Evolutionary conservation across 2,888 invertebrate species (phyloP).

Genomic region (Itoplectis maculator): DNA sequence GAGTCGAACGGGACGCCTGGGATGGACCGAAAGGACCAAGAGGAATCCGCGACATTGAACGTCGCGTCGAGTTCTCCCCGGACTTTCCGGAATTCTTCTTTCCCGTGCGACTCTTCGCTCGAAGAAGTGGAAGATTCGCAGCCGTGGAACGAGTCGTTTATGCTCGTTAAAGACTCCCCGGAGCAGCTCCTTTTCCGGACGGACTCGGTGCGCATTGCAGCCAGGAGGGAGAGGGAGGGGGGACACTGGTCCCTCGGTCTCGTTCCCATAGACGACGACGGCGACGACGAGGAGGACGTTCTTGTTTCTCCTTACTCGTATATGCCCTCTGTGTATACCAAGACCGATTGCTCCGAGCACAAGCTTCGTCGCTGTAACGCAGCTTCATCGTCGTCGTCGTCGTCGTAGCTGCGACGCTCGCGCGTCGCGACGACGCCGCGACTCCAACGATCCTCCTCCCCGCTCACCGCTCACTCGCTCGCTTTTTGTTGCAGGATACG

Average conservation of each 20-base stretch:
- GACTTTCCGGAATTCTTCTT: constrained; percentile 37
- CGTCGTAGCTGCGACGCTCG: constrained; percentile 53
- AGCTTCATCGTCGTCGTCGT: constrained; percentile 16
- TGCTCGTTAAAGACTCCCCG: constrained; percentile 56
- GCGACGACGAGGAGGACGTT: constrained; percentile 4
- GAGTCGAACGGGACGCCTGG: background rate
- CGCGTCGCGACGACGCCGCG: constrained; percentile 66
- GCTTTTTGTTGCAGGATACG: constrained; percentile 79
- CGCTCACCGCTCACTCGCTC: constrained; percentile 38
- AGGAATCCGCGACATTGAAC: constrained; percentile 37
- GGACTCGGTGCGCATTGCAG: constrained; percentile 39
- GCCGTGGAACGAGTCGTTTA: constrained; percentile 39
- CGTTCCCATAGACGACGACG: constrained; percentile 62
- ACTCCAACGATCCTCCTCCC: constrained; percentile 63
- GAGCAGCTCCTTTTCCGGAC: constrained; percentile 58
- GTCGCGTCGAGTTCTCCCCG: constrained; percentile 28
- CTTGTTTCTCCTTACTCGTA: constrained; percentile 70
- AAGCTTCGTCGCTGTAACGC: constrained; percentile 11
- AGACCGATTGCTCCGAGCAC: constrained; percentile 69
- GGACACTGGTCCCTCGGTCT: constrained; percentile 50
- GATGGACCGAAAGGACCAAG: background rate
- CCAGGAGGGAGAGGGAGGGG: too few relatives aligned
- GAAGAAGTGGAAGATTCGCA: background rate
- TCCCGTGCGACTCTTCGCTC: background rate
- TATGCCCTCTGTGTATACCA: constrained; percentile 27